These are phyloP conservation scores for Danionella cerebrum DNA, from an alignment of 2,113 vertebrate species.

Conservation along the genomic window DNA sequence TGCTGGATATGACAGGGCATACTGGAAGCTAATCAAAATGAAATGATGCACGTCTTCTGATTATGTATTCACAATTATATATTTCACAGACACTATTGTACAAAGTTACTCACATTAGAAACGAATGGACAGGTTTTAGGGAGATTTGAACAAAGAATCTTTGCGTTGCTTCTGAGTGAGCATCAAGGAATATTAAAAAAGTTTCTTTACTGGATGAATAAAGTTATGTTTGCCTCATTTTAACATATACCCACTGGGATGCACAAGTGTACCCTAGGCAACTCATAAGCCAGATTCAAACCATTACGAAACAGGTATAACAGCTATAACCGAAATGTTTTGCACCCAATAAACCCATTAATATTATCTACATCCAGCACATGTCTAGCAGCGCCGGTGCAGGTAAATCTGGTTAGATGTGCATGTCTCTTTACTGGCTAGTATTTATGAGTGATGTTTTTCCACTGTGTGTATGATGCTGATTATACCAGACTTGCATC, in stretches of 20 bases:
- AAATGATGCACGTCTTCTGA: too few species aligned
- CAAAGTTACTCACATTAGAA: too few species aligned
- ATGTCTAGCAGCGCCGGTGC: constrained; percentile 19
- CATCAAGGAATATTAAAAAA: too few species aligned
- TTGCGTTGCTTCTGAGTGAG: too few species aligned
- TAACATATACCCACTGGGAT: background rate
- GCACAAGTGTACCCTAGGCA: background rate
- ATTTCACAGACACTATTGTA: too few species aligned
- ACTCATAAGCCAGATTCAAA: background rate
- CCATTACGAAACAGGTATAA: background rate
- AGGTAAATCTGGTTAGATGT: constrained; percentile 18
- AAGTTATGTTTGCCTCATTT: too few species aligned
- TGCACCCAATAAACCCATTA: background rate
- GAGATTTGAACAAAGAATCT: too few species aligned
- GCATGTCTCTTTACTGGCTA: constrained; percentile 19
- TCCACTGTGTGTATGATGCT: constrained; percentile 33
- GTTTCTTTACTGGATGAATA: too few species aligned
- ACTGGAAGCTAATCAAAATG: too few species aligned
- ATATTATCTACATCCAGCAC: constrained; percentile 14
- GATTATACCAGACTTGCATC: constrained; percentile 36
- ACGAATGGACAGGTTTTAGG: too few species aligned
- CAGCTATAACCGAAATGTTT: background rate
- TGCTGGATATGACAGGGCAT: background rate
- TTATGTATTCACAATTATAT: too few species aligned
- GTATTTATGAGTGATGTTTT: constrained; percentile 19